Evolutionary conservation across 2,113 vertebrate species (phyloP).

Genomic region (Ivindomyrus marchei): DNA sequence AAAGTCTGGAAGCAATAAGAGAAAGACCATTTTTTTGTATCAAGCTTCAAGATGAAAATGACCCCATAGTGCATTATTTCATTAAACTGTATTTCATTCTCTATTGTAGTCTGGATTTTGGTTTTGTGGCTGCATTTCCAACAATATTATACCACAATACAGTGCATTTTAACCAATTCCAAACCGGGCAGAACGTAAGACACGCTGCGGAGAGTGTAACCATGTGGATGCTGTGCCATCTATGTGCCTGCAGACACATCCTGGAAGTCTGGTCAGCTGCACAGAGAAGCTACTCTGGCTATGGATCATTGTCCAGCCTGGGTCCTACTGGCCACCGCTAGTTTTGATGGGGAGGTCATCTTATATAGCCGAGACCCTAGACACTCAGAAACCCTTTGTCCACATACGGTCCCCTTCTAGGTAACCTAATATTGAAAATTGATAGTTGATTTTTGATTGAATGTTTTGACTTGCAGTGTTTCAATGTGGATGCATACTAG

Average conservation of each 20-base stretch:
- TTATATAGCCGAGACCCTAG: slow-evolving; percentile 37
- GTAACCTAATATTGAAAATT: not conserved
- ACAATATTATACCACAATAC: not conserved
- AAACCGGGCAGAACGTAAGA: not conserved
- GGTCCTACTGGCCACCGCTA: slow-evolving; percentile 42
- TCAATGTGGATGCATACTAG: not conserved
- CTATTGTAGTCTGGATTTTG: not conserved
- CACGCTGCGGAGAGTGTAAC: not conserved
- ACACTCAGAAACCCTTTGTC: slow-evolving; percentile 34
- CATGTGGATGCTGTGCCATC: slow-evolving; percentile 4
- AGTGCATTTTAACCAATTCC: slow-evolving; percentile 12
- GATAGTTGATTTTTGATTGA: not conserved
- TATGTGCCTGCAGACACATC: slow-evolving; percentile 34
- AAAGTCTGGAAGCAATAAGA: not conserved
- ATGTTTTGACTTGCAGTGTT: not conserved
- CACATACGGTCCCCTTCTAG: slow-evolving; percentile 21
- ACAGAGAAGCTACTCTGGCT: slow-evolving; percentile 39
- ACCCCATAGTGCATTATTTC: not conserved
- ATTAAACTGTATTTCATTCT: not conserved
- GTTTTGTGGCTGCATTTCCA: not conserved
- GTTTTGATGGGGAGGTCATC: slow-evolving; percentile 47
- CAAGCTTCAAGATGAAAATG: slow-evolving; percentile 23
- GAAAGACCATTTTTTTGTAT: not conserved
- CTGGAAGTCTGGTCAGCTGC: slow-evolving; percentile 41
- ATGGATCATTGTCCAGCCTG: slow-evolving; percentile 36